A percentile compares a stretch with the other conserved stretches of the same genome.
Evolutionary conservation across 2,888 invertebrate genomes (phyloP).

Genomic region (Tromatobia lineatoria): DNA sequence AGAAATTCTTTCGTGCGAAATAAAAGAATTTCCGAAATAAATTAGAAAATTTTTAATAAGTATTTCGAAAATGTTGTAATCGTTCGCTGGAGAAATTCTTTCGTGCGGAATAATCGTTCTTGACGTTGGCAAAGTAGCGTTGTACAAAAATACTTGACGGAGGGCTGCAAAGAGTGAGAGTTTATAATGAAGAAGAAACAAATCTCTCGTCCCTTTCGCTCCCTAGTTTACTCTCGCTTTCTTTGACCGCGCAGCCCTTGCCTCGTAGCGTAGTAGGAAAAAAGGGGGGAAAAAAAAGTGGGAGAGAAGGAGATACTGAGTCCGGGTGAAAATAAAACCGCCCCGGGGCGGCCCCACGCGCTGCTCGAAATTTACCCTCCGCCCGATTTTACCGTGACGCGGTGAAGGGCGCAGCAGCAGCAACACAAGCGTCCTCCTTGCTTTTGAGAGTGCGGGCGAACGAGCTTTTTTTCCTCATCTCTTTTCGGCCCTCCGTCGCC

Average conservation of each 20-base stretch:
- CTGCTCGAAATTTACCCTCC: conserved; percentile 69
- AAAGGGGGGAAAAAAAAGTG: neutral
- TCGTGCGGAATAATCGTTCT: neutral
- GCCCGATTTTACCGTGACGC: conserved; percentile 54
- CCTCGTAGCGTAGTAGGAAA: conserved; percentile 10
- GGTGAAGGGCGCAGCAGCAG: conserved; percentile 52
- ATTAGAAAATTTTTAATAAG: neutral
- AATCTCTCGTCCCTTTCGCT: conserved; percentile 39
- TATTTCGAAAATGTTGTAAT: neutral
- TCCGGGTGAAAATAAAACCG: conserved; percentile 70
- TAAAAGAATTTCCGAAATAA: too few species aligned
- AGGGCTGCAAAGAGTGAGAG: conserved; percentile 29
- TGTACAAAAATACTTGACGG: conserved; percentile 5
- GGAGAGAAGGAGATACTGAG: conserved; percentile 31
- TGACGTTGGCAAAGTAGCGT: neutral
- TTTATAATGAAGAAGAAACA: conserved; percentile 60
- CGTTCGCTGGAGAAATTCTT: neutral
- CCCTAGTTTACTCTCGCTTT: conserved; percentile 58
- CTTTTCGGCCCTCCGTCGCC: conserved; percentile 57
- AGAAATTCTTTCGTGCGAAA: too few species aligned
- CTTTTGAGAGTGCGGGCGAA: conserved; percentile 70
- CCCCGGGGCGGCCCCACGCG: conserved; percentile 69
- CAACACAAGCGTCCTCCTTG: conserved; percentile 51
- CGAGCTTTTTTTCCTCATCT: conserved; percentile 69
- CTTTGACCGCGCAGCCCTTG: conserved; percentile 43